phyloP scores from a whole-genome alignment of 2,797 vertebrate genomes.

The Propithecus deckenii region DNA sequence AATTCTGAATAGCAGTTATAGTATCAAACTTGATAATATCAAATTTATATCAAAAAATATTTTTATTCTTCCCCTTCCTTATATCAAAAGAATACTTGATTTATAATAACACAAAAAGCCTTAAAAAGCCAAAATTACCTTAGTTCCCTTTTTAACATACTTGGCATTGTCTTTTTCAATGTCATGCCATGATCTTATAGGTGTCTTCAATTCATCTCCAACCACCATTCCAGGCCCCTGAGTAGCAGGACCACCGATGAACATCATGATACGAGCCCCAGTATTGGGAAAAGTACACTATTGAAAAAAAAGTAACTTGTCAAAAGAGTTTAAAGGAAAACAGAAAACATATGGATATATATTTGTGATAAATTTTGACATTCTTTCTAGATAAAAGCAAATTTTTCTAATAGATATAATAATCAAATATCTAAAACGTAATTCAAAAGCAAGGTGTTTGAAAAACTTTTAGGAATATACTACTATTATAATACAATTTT shows the following conservation, averaged over 20 bases:
- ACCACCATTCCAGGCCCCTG: constrained; percentile 99
- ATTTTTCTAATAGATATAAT: constrained; percentile 41
- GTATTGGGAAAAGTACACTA: constrained; percentile 98
- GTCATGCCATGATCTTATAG: constrained; percentile 98
- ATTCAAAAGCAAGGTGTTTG: background rate
- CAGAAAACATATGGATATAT: background rate
- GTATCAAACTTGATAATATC: background rate
- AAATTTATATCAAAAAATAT: constrained; percentile 30
- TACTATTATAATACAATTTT: background rate
- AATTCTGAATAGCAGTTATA: background rate
- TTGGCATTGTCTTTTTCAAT: constrained; percentile 99
- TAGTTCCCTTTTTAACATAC: constrained; percentile 96
- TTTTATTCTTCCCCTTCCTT: constrained; percentile 3
- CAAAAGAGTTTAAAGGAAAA: constrained; percentile 39
- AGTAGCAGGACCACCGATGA: constrained; percentile 95
- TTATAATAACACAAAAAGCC: background rate
- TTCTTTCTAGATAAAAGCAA: background rate
- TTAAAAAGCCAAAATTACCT: constrained; percentile 85
- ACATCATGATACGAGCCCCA: constrained; percentile 96
- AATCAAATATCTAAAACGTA: no score
- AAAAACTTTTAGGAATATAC: background rate
- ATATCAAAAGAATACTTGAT: background rate
- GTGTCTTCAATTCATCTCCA: constrained; percentile 95
- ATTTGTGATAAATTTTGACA: background rate
- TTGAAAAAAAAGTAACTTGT: constrained; percentile 49